phyloP scores from a whole-genome alignment of 2,888 invertebrate genomes.

The Troides oblongomaculatus region DNA sequence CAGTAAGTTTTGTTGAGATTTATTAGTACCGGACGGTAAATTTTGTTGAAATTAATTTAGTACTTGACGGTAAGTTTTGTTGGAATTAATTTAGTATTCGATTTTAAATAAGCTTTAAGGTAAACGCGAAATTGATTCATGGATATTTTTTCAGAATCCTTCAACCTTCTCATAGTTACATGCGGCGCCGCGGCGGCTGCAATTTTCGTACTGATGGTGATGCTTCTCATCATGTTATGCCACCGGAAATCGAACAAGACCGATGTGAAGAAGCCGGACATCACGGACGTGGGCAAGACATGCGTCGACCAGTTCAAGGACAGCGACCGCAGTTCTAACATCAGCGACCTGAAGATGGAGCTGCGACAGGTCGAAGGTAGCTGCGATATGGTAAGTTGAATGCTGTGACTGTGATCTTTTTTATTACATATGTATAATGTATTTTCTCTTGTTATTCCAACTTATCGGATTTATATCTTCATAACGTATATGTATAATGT shows the following conservation, averaged over 20 bases:
- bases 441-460: too few species aligned
- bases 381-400: slow-evolving; percentile 83
- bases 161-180: slow-evolving; percentile 88
- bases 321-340: slow-evolving; percentile 93
- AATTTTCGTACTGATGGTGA: slow-evolving; percentile 88
- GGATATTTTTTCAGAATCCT: slow-evolving; percentile 80
- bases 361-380: slow-evolving; percentile 90
- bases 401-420: slow-evolving; percentile 5
- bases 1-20: too few species aligned
- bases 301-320: slow-evolving; percentile 80
- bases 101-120: too few species aligned
- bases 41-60: too few species aligned
- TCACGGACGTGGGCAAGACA: slow-evolving; percentile 61
- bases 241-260: slow-evolving; percentile 79
- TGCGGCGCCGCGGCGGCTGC: slow-evolving; percentile 87
- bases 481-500: too few species aligned
- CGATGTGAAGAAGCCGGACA: slow-evolving; percentile 80
- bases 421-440: too few species aligned
- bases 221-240: slow-evolving; percentile 88
- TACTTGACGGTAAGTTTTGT: too few species aligned
- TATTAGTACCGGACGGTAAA: too few species aligned
- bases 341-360: slow-evolving; percentile 94
- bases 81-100: too few species aligned
- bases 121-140: too few species aligned
- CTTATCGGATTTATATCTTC: too few species aligned